phyloP scores from a whole-genome alignment of 1,140 invertebrate genomes.

The Leptinotarsa defecta region DNA sequence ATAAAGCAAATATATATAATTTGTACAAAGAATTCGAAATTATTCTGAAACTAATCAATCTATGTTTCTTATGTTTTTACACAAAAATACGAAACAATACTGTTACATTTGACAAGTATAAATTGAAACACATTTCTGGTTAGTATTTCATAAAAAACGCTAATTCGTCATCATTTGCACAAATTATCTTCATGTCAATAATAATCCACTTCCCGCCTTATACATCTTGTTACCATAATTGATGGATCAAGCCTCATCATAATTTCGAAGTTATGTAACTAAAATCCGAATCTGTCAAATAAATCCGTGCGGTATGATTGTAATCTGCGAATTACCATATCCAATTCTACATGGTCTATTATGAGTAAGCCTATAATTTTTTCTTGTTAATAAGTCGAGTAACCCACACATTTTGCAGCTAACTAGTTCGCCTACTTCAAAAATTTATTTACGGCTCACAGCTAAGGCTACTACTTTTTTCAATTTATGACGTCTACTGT shows the following conservation, averaged over 20 bases:
- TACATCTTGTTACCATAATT: too few relatives aligned
- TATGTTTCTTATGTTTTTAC: too few relatives aligned
- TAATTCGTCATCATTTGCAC: too few relatives aligned
- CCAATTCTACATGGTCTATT: slow-evolving; percentile 9
- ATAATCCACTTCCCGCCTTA: too few relatives aligned
- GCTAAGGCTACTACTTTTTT: not conserved
- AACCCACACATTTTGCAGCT: slow-evolving; percentile 17
- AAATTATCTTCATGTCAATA: too few relatives aligned
- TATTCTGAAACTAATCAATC: too few relatives aligned
- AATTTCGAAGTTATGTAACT: slow-evolving; percentile 18
- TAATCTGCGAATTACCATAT: slow-evolving; percentile 3
- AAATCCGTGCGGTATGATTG: not conserved
- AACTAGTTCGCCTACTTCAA: slow-evolving; percentile 19
- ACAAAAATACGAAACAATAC: too few relatives aligned
- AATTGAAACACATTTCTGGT: too few relatives aligned
- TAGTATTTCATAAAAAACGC: too few relatives aligned
- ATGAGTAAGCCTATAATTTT: slow-evolving; percentile 23
- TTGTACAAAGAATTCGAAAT: too few relatives aligned
- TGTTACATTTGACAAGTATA: too few relatives aligned
- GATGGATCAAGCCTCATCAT: not conserved
- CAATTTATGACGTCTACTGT: not conserved
- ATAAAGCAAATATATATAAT: too few relatives aligned
- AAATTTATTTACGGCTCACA: slow-evolving; percentile 9
- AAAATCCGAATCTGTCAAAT: not conserved
- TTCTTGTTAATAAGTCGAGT: slow-evolving; percentile 5